A percentile compares a stretch with the other conserved stretches of the same genome.
phyloP scores from a whole-genome alignment of 2,797 vertebrate species.

The Leptatherina wallacei region DNA sequence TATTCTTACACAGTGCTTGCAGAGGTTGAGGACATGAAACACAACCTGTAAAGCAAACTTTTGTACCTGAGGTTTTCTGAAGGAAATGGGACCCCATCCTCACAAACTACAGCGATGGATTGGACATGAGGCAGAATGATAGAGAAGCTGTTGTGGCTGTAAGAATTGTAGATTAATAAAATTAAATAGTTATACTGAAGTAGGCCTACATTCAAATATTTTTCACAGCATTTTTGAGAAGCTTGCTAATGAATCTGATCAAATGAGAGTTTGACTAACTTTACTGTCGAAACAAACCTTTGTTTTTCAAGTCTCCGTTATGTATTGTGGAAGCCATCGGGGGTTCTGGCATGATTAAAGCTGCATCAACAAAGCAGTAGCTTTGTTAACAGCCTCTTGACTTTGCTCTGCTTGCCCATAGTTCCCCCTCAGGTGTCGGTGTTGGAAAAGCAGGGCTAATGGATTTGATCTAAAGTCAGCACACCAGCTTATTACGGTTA shows the following conservation, averaged over 20 bases:
- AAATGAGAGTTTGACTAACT: slow-evolving; percentile 31
- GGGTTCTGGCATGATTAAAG: slow-evolving; percentile 33
- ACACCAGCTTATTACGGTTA: slow-evolving; percentile 59
- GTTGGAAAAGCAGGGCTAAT: slow-evolving; percentile 56
- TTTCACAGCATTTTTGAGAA: not conserved
- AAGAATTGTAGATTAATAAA: not conserved
- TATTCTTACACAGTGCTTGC: slow-evolving; percentile 12
- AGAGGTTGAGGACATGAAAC: not conserved
- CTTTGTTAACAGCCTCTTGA: slow-evolving; percentile 60
- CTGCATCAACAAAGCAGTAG: slow-evolving; percentile 37
- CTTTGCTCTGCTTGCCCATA: slow-evolving; percentile 29
- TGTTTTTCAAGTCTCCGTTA: slow-evolving; percentile 43
- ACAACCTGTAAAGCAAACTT: not conserved
- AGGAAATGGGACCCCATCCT: not conserved
- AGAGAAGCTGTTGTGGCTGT: not conserved
- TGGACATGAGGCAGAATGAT: not conserved
- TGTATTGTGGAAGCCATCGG: slow-evolving; percentile 1
- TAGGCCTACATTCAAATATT: not conserved
- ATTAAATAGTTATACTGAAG: not conserved
- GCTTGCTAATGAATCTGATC: slow-evolving; percentile 21
- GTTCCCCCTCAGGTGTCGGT: slow-evolving; percentile 52
- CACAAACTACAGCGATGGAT: not conserved
- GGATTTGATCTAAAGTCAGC: slow-evolving; percentile 66
- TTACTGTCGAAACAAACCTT: slow-evolving; percentile 1
- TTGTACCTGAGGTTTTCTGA: slow-evolving; percentile 5